Evolutionary conservation across 2,797 vertebrate genomes (phyloP).

Genomic region (Epinephelus awoara): DNA sequence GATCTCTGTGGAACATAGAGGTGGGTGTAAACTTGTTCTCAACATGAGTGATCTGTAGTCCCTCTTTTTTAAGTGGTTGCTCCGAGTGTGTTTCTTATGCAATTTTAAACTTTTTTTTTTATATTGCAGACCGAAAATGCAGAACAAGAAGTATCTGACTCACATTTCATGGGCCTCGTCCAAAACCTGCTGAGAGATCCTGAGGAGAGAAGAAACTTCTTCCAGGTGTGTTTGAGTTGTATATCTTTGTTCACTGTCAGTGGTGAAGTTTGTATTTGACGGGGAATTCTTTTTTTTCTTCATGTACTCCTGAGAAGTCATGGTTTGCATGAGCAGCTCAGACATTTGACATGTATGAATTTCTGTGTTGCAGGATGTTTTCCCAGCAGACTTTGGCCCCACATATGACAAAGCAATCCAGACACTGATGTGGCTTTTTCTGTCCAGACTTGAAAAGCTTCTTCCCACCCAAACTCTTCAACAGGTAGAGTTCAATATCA

Average conservation of each 20-base stretch:
- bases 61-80: neutral
- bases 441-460: slow-evolving; percentile 87
- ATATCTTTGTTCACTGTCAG: neutral
- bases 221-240: slow-evolving; percentile 61
- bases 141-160: slow-evolving; percentile 74
- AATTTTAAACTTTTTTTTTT: neutral
- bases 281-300: no score
- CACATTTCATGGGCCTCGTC: slow-evolving; percentile 85
- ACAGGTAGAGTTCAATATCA: slow-evolving; percentile 61
- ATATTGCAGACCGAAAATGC: slow-evolving; percentile 59
- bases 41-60: neutral
- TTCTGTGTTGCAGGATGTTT: slow-evolving; percentile 79
- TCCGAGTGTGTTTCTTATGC: no score
- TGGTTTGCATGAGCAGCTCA: neutral
- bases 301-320: rapidly evolving
- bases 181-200: slow-evolving; percentile 78
- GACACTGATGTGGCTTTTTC: slow-evolving; percentile 87
- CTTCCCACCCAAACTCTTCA: slow-evolving; percentile 79
- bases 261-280: neutral
- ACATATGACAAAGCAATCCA: slow-evolving; percentile 86
- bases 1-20: slow-evolving; percentile 74
- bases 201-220: slow-evolving; percentile 77
- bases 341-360: neutral
- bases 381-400: slow-evolving; percentile 88
- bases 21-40: slow-evolving; percentile 42